phyloP scores from a whole-genome alignment of 1,140 invertebrate genomes.

The Cheumatopsyche charites region DNA sequence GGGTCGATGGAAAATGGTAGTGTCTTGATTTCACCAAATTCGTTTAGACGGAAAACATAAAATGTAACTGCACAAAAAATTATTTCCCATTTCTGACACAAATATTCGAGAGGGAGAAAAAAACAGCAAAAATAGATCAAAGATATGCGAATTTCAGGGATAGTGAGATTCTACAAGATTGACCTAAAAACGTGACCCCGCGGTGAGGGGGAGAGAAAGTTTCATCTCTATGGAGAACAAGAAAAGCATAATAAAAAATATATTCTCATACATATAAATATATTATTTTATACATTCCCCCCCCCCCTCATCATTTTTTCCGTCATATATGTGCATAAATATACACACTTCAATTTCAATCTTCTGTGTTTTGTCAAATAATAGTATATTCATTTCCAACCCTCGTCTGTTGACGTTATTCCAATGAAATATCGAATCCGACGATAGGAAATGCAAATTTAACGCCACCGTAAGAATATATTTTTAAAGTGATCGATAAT shows the following conservation, averaged over 20 bases:
- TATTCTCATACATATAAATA: constrained; percentile 14
- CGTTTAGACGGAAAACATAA: constrained; percentile 2
- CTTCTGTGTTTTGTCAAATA: too few relatives aligned
- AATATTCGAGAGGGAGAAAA: constrained; percentile 12
- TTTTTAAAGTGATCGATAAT: too few relatives aligned
- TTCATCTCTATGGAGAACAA: constrained; percentile 10
- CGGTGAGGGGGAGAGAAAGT: constrained; percentile 18
- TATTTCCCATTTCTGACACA: constrained; percentile 19
- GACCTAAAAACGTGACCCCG: constrained; percentile 26
- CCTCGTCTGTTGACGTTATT: too few relatives aligned
- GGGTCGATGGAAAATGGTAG: not conserved
- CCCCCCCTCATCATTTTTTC: too few relatives aligned
- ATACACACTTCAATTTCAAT: too few relatives aligned
- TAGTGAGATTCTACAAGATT: constrained; percentile 28
- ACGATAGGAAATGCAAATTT: too few relatives aligned
- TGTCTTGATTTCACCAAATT: not conserved
- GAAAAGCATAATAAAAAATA: constrained; percentile 22
- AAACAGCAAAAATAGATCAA: constrained; percentile 27
- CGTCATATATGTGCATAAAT: too few relatives aligned
- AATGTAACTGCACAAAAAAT: constrained; percentile 24
- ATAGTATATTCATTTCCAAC: too few relatives aligned
- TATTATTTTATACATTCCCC: too few relatives aligned
- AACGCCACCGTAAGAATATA: too few relatives aligned
- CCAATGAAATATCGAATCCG: too few relatives aligned
- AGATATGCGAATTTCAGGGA: constrained; percentile 26